Percentiles rank a stretch among this genome's conserved stretches.
Conservation (phyloP, 2,888 invertebrate species). For the Hirtodrosophila confusa region DNA sequence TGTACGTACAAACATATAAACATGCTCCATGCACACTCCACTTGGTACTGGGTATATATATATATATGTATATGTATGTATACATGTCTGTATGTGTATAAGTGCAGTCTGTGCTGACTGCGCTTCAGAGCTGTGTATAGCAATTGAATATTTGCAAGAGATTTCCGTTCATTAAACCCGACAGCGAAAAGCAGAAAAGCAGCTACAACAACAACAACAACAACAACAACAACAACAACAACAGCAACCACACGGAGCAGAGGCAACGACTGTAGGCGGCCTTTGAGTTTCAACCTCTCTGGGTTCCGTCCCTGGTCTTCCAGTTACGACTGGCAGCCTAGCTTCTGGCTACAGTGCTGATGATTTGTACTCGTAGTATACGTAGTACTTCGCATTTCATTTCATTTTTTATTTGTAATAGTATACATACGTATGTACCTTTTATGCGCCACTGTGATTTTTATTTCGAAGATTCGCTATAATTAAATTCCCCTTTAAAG, state of each 20-base stretch:
- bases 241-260: constrained; percentile 22
- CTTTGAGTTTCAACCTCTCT: constrained; percentile 49
- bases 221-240: constrained; percentile 15
- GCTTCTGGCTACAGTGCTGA: constrained; percentile 41
- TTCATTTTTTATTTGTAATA: no score
- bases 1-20: constrained; percentile 7
- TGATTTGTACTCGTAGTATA: constrained; percentile 28
- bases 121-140: constrained; percentile 68
- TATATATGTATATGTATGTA: constrained; percentile 24
- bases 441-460: constrained; percentile 38
- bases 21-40: constrained; percentile 37
- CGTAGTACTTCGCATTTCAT: constrained; percentile 50
- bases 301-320: constrained; percentile 10
- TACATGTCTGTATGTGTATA: constrained; percentile 4
- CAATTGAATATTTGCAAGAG: constrained; percentile 81
- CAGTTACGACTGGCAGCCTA: constrained; percentile 3
- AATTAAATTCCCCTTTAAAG: constrained; percentile 75
- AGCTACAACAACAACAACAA: constrained; percentile 31
- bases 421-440: no score
- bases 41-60: constrained; percentile 26
- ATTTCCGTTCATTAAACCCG: constrained; percentile 83
- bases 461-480: constrained; percentile 53
- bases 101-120: constrained; percentile 60
- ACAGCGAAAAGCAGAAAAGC: constrained; percentile 71
- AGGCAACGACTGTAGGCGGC: constrained; percentile 71